These are phyloP conservation scores for Apantesis nais DNA, from an alignment of 2,888 invertebrate genomes.

Conservation along the genomic window DNA sequence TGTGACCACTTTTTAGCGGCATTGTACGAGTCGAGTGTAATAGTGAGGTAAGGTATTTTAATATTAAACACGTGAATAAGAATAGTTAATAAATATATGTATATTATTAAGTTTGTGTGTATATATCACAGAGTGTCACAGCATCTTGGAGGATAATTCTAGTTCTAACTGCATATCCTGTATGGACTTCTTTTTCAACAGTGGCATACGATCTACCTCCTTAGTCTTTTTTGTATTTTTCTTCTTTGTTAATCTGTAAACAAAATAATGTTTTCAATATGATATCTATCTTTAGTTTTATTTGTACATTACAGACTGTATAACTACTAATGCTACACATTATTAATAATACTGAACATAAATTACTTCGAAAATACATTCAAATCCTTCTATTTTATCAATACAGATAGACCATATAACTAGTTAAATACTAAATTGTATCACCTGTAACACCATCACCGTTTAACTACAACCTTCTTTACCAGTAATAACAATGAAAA, in stretches of 20 bases:
- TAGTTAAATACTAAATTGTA: not conserved
- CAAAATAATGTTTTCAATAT: not conserved
- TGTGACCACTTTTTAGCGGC: not conserved
- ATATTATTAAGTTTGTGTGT: constrained; percentile 45
- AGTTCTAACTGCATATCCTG: constrained; percentile 79
- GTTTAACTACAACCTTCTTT: not conserved
- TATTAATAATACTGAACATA: not conserved
- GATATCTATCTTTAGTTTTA: not conserved
- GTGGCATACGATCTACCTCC: constrained; percentile 84
- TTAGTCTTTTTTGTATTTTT: constrained; percentile 87
- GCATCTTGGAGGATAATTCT: constrained; percentile 79
- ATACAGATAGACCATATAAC: not conserved
- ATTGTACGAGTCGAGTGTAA: not conserved
- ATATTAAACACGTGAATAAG: constrained; percentile 7
- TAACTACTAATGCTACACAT: not conserved
- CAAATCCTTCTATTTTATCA: not conserved
- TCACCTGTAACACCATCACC: not conserved
- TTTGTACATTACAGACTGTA: not conserved
- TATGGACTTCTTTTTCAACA: constrained; percentile 83
- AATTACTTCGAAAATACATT: not conserved
- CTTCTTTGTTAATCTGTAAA: constrained; percentile 82
- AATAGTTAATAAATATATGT: constrained; percentile 18
- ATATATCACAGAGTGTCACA: constrained; percentile 79
- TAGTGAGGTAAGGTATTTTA: not conserved
- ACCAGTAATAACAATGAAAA: not conserved